phyloP scores from a whole-genome alignment of 2,113 vertebrate genomes.

The Speoplatyrhinus poulsoni region DNA sequence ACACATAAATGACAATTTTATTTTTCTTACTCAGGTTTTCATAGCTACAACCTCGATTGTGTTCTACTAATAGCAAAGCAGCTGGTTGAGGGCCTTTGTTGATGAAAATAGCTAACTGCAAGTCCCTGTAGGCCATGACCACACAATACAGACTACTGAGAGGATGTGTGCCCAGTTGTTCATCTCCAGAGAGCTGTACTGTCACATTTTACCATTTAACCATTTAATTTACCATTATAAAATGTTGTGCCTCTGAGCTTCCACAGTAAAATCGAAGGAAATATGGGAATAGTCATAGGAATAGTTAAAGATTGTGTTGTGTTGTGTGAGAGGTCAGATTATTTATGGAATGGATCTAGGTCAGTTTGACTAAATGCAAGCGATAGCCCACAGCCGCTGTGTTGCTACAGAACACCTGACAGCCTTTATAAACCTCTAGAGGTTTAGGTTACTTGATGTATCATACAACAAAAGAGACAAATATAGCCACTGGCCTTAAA shows the following conservation, averaged over 20 bases:
- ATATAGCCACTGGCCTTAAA: neutral
- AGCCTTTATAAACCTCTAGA: neutral
- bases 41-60: conserved; percentile 51
- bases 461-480: conserved; percentile 7
- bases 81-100: conserved; percentile 39
- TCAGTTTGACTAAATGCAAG: neutral
- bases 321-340: neutral
- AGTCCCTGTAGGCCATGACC: conserved; percentile 3
- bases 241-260: neutral
- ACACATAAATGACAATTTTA: too few species aligned
- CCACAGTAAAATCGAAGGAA: too few species aligned
- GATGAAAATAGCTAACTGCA: conserved; percentile 49
- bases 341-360: neutral
- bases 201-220: too few species aligned
- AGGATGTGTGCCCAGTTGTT: conserved; percentile 12
- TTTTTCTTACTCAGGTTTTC: too few species aligned
- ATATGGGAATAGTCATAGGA: too few species aligned
- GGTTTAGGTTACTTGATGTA: conserved; percentile 5
- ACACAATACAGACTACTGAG: conserved; percentile 2
- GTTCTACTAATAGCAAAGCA: conserved; percentile 59
- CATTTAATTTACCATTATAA: neutral
- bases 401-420: neutral
- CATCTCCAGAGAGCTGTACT: neutral
- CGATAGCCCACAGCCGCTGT: neutral
- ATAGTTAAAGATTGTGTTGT: neutral